These are phyloP conservation scores for Aplysina aerophoba DNA, from an alignment of 37 sponge, comb jelly and placozoan species.

Conservation along the genomic window DNA sequence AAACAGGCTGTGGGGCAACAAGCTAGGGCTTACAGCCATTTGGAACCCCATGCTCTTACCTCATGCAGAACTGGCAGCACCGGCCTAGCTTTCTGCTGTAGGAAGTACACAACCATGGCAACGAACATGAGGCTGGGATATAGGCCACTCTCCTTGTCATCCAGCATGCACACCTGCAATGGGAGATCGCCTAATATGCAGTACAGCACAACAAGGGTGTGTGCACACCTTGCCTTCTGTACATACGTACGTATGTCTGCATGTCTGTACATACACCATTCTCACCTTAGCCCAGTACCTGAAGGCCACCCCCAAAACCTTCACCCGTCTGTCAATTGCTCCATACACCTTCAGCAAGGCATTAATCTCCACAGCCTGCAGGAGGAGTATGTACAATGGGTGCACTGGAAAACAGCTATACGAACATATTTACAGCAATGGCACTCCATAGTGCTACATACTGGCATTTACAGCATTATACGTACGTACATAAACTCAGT, in stretches of 20 bases:
- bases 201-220: too few relatives aligned
- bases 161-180: conserved; percentile 53
- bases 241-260: neutral
- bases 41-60: conserved; percentile 45
- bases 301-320: conserved; percentile 39
- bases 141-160: conserved; percentile 58
- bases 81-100: conserved; percentile 54
- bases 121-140: conserved; percentile 62
- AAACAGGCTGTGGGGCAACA: too few relatives aligned
- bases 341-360: conserved; percentile 44
- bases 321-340: conserved; percentile 40
- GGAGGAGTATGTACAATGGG: too few relatives aligned
- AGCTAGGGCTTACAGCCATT: too few relatives aligned
- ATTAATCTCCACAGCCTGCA: conserved; percentile 39
- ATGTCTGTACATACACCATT: too few relatives aligned
- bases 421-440: too few relatives aligned
- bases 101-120: conserved; percentile 61
- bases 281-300: conserved; percentile 69
- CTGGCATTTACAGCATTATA: too few relatives aligned
- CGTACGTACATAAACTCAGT: too few relatives aligned
- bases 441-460: too few relatives aligned
- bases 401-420: too few relatives aligned
- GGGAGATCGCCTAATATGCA: neutral
- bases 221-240: neutral
- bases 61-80: conserved; percentile 62